Conservation (phyloP, 2,888 invertebrate species). For the Xylophagus ater region DNA sequence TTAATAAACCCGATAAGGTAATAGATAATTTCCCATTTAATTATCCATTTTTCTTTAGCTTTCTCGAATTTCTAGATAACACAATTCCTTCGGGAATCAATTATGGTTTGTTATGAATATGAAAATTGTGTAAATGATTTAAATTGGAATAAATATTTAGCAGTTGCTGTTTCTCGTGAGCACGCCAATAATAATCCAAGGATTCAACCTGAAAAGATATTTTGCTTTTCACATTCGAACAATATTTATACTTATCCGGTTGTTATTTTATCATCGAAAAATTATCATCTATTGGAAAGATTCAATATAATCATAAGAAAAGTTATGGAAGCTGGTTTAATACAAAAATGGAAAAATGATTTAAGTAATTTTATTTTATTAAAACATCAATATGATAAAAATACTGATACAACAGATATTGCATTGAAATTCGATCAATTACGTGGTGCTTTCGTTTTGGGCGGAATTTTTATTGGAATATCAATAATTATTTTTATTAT, state of each 20-base stretch:
- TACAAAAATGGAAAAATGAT: constrained; percentile 35
- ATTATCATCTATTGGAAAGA: constrained; percentile 31
- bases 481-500: constrained; percentile 21
- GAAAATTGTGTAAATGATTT: constrained; percentile 31
- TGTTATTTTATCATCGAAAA: constrained; percentile 31
- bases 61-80: constrained; percentile 27
- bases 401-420: constrained; percentile 11
- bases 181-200: constrained; percentile 32
- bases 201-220: constrained; percentile 29
- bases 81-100: constrained; percentile 30
- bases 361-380: constrained; percentile 28
- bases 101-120: constrained; percentile 30
- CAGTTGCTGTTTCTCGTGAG: constrained; percentile 32
- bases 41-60: background rate
- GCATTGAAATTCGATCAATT: constrained; percentile 26
- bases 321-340: constrained; percentile 34
- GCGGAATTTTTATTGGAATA: constrained; percentile 18
- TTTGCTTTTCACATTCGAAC: constrained; percentile 32
- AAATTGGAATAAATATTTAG: constrained; percentile 24
- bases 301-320: constrained; percentile 33
- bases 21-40: background rate
- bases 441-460: constrained; percentile 26
- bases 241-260: constrained; percentile 35
- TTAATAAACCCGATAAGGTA: constrained; percentile 22
- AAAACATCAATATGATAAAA: constrained; percentile 15